Percentiles rank a stretch among this genome's conserved stretches.
These are phyloP conservation scores for Heliconius ethilla DNA, from an alignment of 2,888 invertebrate species.

Conservation along the genomic window DNA sequence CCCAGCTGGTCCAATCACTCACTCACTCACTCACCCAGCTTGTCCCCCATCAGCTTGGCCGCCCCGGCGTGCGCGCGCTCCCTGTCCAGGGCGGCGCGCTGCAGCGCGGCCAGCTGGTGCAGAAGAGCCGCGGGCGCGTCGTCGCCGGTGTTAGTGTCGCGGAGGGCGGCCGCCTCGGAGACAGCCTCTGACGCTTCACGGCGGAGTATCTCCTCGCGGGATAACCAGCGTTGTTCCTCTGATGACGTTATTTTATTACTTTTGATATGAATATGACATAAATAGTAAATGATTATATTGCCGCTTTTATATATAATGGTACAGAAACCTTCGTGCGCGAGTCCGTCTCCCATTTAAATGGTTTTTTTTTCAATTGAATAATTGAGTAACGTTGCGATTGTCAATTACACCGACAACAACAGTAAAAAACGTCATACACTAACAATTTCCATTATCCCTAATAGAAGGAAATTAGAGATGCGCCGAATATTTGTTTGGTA, in stretches of 20 bases:
- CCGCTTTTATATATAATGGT: no score
- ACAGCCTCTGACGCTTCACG: slow-evolving; percentile 60
- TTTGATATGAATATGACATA: background rate
- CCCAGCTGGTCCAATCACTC: no score
- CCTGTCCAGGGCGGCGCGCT: slow-evolving; percentile 58
- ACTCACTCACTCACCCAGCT: slow-evolving; percentile 49
- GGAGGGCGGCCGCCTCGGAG: slow-evolving; percentile 58
- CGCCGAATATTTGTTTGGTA: no score
- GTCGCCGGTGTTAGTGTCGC: slow-evolving; percentile 42
- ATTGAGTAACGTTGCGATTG: no score
- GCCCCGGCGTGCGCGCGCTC: slow-evolving; percentile 56
- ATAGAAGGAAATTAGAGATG: no score
- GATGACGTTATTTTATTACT: background rate
- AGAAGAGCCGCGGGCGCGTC: slow-evolving; percentile 51
- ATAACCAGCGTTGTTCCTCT: slow-evolving; percentile 74
- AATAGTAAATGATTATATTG: no score
- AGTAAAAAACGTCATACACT: no score
- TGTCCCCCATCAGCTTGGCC: slow-evolving; percentile 45
- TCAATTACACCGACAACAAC: no score
- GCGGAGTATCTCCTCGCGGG: slow-evolving; percentile 65
- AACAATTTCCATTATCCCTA: no score
- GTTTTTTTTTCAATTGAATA: no score
- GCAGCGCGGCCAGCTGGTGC: slow-evolving; percentile 52
- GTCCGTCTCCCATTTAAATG: no score
- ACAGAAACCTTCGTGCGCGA: no score